A percentile compares a stretch with the other conserved stretches of the same genome.
Evolutionary conservation across 2,888 invertebrate genomes (phyloP).

Genomic region (Eupithecia vulgata): DNA sequence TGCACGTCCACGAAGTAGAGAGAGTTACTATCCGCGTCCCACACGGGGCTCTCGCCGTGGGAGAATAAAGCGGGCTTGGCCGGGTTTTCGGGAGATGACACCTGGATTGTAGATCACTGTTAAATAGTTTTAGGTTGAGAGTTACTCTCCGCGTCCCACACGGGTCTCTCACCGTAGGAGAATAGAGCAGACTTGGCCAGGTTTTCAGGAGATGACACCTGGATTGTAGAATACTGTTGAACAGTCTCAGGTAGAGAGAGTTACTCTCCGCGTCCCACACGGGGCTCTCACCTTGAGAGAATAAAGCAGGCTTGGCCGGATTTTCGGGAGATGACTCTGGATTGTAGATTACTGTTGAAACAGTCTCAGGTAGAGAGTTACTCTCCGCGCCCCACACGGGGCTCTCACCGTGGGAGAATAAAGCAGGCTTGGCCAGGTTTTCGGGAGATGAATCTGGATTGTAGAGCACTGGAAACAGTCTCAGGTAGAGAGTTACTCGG

Average conservation of each 20-base stretch:
- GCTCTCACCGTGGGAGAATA: constrained; percentile 68
- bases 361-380: no score
- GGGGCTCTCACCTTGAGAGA: constrained; percentile 74
- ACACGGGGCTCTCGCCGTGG: constrained; percentile 81
- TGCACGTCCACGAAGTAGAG: constrained; percentile 85
- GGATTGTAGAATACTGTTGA: not conserved
- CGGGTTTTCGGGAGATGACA: constrained; percentile 59
- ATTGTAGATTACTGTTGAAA: no score
- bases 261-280: constrained; percentile 82
- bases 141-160: constrained; percentile 75
- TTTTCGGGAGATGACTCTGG: constrained; percentile 58
- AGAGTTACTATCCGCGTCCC: constrained; percentile 78
- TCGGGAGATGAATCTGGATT: constrained; percentile 61
- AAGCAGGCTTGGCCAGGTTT: constrained; percentile 57
- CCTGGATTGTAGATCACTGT: constrained; percentile 42
- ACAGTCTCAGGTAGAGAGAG: constrained; percentile 63
- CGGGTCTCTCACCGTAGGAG: constrained; percentile 75
- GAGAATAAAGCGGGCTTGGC: constrained; percentile 61
- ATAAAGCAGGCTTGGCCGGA: constrained; percentile 60
- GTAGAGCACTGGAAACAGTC: not conserved
- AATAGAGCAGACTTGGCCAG: constrained; percentile 63
- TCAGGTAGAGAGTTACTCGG: constrained; percentile 71
- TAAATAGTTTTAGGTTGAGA: no score
- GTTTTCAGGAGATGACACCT: constrained; percentile 62
- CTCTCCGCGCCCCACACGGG: constrained; percentile 82